Conservation (phyloP, 2,888 invertebrate species). For the Lasioglossum morio region DNA sequence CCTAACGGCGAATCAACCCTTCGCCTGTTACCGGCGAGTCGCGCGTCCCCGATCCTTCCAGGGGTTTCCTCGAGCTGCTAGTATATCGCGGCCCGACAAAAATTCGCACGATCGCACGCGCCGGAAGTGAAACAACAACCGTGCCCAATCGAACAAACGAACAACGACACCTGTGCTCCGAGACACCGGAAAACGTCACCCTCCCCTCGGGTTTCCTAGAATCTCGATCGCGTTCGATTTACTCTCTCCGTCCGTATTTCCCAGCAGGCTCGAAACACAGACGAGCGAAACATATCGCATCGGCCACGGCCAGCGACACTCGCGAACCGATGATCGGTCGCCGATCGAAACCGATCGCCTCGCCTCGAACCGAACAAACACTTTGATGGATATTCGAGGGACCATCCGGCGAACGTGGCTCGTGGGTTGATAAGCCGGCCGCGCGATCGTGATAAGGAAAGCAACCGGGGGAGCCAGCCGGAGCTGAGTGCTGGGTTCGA, state of each 20-base stretch:
- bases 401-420: slow-evolving; percentile 48
- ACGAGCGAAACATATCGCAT: not conserved
- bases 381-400: slow-evolving; percentile 57
- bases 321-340: slow-evolving; percentile 44
- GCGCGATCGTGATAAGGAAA: slow-evolving; percentile 40
- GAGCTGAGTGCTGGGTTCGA: slow-evolving; percentile 43
- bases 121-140: slow-evolving; percentile 10
- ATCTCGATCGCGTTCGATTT: not conserved
- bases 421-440: slow-evolving; percentile 45
- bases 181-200: not conserved
- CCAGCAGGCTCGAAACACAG: not conserved
- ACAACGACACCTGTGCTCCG: slow-evolving; percentile 2
- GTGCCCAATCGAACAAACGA: not conserved
- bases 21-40: slow-evolving; percentile 53
- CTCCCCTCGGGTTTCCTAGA: not conserved
- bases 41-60: slow-evolving; percentile 60
- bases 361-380: slow-evolving; percentile 6
- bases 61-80: slow-evolving; percentile 49
- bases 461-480: slow-evolving; percentile 1
- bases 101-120: not conserved
- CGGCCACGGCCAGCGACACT: not conserved
- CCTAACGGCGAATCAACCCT: slow-evolving; percentile 65
- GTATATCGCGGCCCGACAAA: slow-evolving; percentile 22
- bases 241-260: not conserved
- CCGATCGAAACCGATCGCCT: not conserved